Evolutionary conservation across 2,888 invertebrate genomes (phyloP), one percentile per base, ranked within the genome.

Genomic region (Drosophila barbarae): DNA sequence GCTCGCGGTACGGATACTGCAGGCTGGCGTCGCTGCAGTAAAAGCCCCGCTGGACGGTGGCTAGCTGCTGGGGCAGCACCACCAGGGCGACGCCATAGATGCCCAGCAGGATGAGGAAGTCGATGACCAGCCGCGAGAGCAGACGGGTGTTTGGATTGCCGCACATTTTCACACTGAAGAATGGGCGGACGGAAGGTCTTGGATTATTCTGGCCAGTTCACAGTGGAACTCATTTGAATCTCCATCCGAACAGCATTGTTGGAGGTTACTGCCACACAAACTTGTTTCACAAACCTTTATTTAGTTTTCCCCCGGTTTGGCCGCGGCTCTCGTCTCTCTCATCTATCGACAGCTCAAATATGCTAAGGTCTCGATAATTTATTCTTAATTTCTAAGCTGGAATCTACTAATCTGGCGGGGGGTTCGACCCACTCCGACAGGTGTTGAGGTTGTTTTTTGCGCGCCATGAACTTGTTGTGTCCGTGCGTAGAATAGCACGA

Each of bases 21-120:
- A 99, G 92, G 47, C 95, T 94, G 87, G 95, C 95, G 90, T 99
- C 98, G 88, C 96, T 94, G 90, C 98, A 98, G 91, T 95, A 98
- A 91, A 98, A 98, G 36, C 98, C 98, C 59, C 98, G 79, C 4
- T 76, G 77, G 0, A 49, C 50, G 0, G 82, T 86, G 30, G 23
- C 9, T 69, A 86, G 57, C 18, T 72, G 61, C 61, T 79, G 77
- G 1, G 87, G 87, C 64, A 87, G 65, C 10, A 80, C 77, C 28
- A 86, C 73, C 50, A 86, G 51, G 3, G 87, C 87, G 23, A 74
- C 73, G 39, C 77, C 72, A 39, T 76, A 84, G 60, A 87, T 69
- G 35, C 59, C 73, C 50, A 82, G 50, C 38, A 87, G 69, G 52
- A 87, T 64, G 50, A 86, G 53, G 58, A 87, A 73, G 59, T 87